Evolutionary conservation across 2,797 vertebrate species (phyloP).

Genomic region (Chaenodraco wilsoni): DNA sequence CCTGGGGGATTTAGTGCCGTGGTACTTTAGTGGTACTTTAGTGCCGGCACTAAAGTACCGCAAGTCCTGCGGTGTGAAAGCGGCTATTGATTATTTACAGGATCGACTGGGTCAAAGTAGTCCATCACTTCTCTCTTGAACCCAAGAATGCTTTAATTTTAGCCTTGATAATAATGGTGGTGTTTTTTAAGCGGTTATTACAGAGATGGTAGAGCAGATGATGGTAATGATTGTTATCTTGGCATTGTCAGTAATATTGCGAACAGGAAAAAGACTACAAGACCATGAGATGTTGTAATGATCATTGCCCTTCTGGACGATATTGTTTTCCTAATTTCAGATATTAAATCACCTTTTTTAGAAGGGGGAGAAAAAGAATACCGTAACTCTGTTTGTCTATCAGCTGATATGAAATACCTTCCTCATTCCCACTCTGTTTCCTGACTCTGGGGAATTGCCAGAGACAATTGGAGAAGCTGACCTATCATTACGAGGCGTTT

Average conservation of each 20-base stretch:
- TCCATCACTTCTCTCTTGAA: background rate
- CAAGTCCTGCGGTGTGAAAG: no score
- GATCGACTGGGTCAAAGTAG: constrained; percentile 8
- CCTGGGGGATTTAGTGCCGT: no score
- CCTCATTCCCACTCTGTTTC: constrained; percentile 3
- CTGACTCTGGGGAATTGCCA: constrained; percentile 9
- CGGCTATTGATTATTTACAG: constrained; percentile 15
- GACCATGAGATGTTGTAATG: background rate
- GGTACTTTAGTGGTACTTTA: no score
- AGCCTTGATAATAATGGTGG: background rate
- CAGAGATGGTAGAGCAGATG: background rate
- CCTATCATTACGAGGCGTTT: constrained; percentile 17
- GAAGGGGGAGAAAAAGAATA: background rate
- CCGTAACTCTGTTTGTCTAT: constrained; percentile 3
- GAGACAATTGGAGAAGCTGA: background rate
- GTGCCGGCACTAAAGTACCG: no score
- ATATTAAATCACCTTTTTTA: background rate
- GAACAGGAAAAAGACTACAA: background rate
- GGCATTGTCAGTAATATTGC: background rate
- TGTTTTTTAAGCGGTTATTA: background rate
- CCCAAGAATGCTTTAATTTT: background rate
- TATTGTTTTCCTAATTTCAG: background rate
- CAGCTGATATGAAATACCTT: background rate
- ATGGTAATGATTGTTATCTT: background rate
- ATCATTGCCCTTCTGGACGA: background rate